phyloP scores from a whole-genome alignment of 2,888 invertebrate genomes.

The Clistopyga incitator region DNA sequence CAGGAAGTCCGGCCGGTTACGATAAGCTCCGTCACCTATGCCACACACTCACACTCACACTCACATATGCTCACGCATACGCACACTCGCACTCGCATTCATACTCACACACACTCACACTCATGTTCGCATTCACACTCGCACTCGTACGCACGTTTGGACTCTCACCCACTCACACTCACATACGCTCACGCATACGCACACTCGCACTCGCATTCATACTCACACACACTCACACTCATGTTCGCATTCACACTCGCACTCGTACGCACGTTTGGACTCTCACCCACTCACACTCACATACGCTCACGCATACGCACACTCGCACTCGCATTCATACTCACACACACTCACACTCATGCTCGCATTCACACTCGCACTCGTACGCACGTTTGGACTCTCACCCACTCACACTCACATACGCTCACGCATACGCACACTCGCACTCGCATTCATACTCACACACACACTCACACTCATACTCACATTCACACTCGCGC shows the following conservation, averaged over 20 bases:
- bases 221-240: background rate
- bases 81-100: background rate
- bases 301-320: background rate
- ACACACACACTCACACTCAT: background rate
- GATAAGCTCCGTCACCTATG: slow-evolving; percentile 48
- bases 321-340: no score
- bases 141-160: background rate
- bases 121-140: background rate
- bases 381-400: no score
- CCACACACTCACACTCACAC: background rate
- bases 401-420: no score
- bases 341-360: no score
- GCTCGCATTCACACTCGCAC: no score
- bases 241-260: background rate
- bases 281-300: no score
- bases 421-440: no score
- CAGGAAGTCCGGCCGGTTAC: slow-evolving; percentile 58
- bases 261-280: background rate
- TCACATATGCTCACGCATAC: background rate
- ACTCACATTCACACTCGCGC: background rate
- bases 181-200: background rate
- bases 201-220: no score
- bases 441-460: background rate
- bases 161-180: no score
- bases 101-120: background rate